Conservation (phyloP, 2,888 invertebrate genomes). For the Dryococelus australis region DNA sequence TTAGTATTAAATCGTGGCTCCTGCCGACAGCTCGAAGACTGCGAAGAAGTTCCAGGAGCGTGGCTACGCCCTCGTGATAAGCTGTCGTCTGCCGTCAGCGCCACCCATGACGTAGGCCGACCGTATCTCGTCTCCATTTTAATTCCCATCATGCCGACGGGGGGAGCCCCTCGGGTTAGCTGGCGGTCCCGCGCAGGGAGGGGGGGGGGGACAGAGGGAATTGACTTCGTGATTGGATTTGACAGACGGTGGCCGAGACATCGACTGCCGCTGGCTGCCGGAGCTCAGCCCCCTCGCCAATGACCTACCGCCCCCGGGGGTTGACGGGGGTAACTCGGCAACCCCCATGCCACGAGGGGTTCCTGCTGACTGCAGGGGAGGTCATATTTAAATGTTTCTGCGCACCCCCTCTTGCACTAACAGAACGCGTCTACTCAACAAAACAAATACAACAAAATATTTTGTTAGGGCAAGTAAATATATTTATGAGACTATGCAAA, state of each 20-base stretch:
- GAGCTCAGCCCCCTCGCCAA: background rate
- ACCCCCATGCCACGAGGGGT: background rate
- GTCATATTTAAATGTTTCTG: background rate
- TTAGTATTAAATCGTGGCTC: too few relatives aligned
- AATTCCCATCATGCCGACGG: slow-evolving; percentile 41
- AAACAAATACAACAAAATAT: too few relatives aligned
- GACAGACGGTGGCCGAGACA: slow-evolving; percentile 46
- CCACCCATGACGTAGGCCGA: background rate
- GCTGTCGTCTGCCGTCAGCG: background rate
- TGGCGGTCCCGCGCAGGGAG: slow-evolving; percentile 25
- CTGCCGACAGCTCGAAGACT: too few relatives aligned
- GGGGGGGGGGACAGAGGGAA: slow-evolving; percentile 38
- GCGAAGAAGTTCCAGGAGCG: too few relatives aligned
- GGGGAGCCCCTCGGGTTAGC: background rate
- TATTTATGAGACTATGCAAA: too few relatives aligned
- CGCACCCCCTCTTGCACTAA: too few relatives aligned
- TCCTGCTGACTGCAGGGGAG: background rate
- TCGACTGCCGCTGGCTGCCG: slow-evolving; percentile 39
- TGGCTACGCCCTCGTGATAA: background rate
- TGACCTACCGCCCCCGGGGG: slow-evolving; percentile 12
- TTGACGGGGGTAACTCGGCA: background rate
- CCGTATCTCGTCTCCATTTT: slow-evolving; percentile 33
- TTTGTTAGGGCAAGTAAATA: too few relatives aligned
- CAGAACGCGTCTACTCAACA: too few relatives aligned
- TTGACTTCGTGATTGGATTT: slow-evolving; percentile 47